These are phyloP conservation scores for Timandra comae DNA, from an alignment of 2,888 invertebrate genomes.

Conservation along the genomic window DNA sequence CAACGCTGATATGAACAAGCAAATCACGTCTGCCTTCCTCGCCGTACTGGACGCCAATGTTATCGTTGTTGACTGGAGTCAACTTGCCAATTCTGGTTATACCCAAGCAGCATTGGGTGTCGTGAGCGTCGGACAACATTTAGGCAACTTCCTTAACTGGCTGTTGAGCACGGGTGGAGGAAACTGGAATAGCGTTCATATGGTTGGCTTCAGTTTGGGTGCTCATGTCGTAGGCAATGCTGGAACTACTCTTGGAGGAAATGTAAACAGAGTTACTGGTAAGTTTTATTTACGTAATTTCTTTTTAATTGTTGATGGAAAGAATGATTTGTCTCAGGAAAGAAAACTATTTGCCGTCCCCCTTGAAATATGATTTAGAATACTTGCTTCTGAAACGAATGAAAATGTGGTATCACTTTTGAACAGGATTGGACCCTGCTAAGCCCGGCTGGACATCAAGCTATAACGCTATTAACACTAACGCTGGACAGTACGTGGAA, in stretches of 20 bases:
- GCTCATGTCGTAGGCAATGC: conserved; percentile 57
- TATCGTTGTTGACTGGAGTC: conserved; percentile 52
- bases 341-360: too few relatives aligned
- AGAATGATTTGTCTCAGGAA: too few relatives aligned
- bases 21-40: conserved; percentile 43
- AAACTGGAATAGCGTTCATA: conserved; percentile 51
- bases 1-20: conserved; percentile 36
- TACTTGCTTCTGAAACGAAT: too few relatives aligned
- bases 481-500: conserved; percentile 49
- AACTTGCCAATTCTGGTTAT: conserved; percentile 35
- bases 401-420: too few relatives aligned
- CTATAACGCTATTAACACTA: conserved; percentile 35
- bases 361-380: too few relatives aligned
- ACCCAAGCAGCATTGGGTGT: conserved; percentile 34
- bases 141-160: conserved; percentile 51
- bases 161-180: conserved; percentile 46
- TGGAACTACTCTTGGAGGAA: conserved; percentile 37
- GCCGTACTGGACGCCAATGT: conserved; percentile 42
- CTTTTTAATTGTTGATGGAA: too few relatives aligned
- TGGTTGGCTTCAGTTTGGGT: conserved; percentile 61
- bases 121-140: conserved; percentile 39
- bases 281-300: conserved; percentile 3
- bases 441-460: conserved; percentile 49
- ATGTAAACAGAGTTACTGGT: conserved; percentile 50
- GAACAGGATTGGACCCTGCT: conserved; percentile 58